A percentile compares a stretch with the other conserved stretches of the same genome.
These are phyloP conservation scores for Melanerpes formicivorus DNA, from an alignment of 2,113 vertebrate species.

Conservation along the genomic window DNA sequence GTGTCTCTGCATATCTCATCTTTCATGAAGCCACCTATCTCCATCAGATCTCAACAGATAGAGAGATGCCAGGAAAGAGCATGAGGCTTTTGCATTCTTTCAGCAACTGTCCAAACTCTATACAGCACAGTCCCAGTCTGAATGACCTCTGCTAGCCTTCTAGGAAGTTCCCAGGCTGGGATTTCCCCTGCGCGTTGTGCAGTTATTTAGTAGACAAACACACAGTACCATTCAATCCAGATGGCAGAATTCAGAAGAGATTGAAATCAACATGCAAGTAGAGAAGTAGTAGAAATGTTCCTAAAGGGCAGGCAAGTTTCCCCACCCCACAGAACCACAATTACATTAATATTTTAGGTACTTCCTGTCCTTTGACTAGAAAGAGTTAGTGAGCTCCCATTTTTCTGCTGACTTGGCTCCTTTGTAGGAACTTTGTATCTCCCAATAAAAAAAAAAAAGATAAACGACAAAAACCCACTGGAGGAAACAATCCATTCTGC, in stretches of 20 bases:
- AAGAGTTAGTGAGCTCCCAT: not conserved
- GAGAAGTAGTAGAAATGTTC: not conserved
- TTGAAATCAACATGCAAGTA: not conserved
- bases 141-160: not conserved
- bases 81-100: not conserved
- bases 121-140: not conserved
- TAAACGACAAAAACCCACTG: not conserved
- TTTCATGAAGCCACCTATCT: not conserved
- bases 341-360: not conserved
- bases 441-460: not conserved
- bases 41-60: not conserved
- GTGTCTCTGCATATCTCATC: not conserved
- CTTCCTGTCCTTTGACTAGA: not conserved
- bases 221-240: not conserved
- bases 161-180: not conserved
- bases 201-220: not conserved
- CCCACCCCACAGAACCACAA: not conserved
- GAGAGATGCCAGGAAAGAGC: not conserved
- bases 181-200: slow-evolving; percentile 1
- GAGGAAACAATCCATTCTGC: slow-evolving; percentile 22
- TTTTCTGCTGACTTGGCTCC: not conserved
- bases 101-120: not conserved
- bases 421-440: not conserved
- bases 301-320: not conserved
- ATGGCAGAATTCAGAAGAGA: not conserved